Evolutionary conservation across 2,888 invertebrate species (phyloP).

Genomic region (Xylocampa areola): DNA sequence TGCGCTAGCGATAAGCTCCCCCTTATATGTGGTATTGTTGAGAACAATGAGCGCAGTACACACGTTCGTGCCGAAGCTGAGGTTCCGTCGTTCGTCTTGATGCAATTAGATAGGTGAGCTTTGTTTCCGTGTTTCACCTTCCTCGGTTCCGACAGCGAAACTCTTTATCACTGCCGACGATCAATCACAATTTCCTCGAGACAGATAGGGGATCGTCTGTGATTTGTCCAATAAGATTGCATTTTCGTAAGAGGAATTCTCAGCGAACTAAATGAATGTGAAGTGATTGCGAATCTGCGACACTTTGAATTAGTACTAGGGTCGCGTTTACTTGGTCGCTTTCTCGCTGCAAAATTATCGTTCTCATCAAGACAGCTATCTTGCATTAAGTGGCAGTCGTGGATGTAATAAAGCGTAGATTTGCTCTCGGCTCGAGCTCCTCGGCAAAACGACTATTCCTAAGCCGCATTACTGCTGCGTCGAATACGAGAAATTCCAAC

Average conservation of each 20-base stretch:
- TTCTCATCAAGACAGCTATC: constrained; percentile 66
- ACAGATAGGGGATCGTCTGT: constrained; percentile 63
- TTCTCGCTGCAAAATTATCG: constrained; percentile 62
- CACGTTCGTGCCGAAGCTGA: constrained; percentile 66
- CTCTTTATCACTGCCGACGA: constrained; percentile 70
- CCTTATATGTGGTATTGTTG: constrained; percentile 59
- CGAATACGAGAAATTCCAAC: constrained; percentile 53
- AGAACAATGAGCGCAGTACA: constrained; percentile 70
- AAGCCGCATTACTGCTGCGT: constrained; percentile 57
- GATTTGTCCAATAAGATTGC: constrained; percentile 69
- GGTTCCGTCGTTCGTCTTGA: constrained; percentile 69
- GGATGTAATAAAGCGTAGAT: constrained; percentile 61
- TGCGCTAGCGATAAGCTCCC: constrained; percentile 75
- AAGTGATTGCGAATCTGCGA: constrained; percentile 66
- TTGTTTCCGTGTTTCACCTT: constrained; percentile 74
- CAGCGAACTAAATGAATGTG: constrained; percentile 62
- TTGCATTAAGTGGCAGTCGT: constrained; percentile 59
- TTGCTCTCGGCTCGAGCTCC: constrained; percentile 58
- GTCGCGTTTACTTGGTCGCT: constrained; percentile 61
- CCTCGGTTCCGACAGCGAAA: constrained; percentile 70
- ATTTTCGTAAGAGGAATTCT: constrained; percentile 65
- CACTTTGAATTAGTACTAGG: constrained; percentile 59
- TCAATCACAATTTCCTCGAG: constrained; percentile 72
- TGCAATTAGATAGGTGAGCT: constrained; percentile 75
- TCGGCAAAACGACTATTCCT: constrained; percentile 60